A percentile compares a stretch with the other conserved stretches of the same genome.
Conservation (phyloP, 2,797 vertebrate species). For the Parotocinclus haroldoi region DNA sequence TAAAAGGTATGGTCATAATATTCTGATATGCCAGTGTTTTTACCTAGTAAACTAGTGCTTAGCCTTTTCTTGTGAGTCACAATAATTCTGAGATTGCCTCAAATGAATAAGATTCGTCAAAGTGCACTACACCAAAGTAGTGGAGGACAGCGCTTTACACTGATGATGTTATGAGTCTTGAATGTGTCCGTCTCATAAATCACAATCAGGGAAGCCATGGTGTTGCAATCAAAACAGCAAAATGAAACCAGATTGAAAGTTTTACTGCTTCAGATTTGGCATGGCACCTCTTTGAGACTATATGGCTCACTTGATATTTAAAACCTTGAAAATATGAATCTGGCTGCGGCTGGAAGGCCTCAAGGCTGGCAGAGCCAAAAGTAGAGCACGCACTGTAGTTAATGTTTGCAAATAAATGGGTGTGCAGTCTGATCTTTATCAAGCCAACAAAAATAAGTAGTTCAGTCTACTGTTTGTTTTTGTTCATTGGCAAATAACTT, state of each 20-base stretch:
- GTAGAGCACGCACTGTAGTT: constrained; percentile 53
- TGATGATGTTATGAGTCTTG: not conserved
- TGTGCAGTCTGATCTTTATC: constrained; percentile 57
- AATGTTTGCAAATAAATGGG: constrained; percentile 55
- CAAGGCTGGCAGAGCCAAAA: constrained; percentile 43
- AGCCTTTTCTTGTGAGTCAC: too few relatives aligned
- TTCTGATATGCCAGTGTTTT: too few relatives aligned
- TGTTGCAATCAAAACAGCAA: constrained; percentile 18
- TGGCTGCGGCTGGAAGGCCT: constrained; percentile 34
- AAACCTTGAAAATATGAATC: constrained; percentile 25
- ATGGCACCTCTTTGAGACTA: not conserved
- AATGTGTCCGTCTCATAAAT: not conserved
- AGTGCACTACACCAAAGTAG: not conserved
- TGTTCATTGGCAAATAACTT: constrained; percentile 57
- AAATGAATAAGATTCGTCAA: too few relatives aligned
- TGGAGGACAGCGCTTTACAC: not conserved
- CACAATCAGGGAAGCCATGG: not conserved
- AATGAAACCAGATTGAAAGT: constrained; percentile 1
- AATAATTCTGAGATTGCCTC: too few relatives aligned
- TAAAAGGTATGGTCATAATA: too few relatives aligned
- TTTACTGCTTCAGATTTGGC: not conserved
- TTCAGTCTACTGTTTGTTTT: constrained; percentile 61
- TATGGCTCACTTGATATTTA: constrained; percentile 28
- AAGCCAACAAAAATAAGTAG: constrained; percentile 55
- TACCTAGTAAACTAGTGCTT: too few relatives aligned